A percentile compares a stretch with the other conserved stretches of the same genome.
phyloP scores from a whole-genome alignment of 2,113 vertebrate genomes.

The Leptosomus discolor region DNA sequence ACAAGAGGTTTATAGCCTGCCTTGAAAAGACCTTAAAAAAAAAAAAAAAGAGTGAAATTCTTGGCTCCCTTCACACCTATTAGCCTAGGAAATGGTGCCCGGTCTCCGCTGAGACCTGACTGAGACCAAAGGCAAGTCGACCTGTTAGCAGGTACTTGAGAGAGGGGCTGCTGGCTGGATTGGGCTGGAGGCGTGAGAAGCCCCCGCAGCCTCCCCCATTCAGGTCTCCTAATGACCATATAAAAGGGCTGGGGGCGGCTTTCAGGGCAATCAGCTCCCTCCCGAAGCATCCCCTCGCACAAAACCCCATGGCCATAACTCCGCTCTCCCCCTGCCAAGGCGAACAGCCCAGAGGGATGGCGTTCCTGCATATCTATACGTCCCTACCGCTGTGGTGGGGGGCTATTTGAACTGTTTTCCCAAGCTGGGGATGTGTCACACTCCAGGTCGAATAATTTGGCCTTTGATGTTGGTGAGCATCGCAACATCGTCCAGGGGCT shows the following conservation, averaged over 20 bases:
- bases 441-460: not conserved
- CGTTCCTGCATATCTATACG: slow-evolving; percentile 42
- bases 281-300: not conserved
- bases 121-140: slow-evolving; percentile 82
- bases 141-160: slow-evolving; percentile 89
- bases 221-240: slow-evolving; percentile 80
- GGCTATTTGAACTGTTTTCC: not conserved
- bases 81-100: slow-evolving; percentile 75
- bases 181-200: slow-evolving; percentile 68
- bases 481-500: not conserved
- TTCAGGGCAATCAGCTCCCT: slow-evolving; percentile 73
- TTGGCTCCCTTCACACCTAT: slow-evolving; percentile 41
- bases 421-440: not conserved
- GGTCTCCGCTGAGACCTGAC: slow-evolving; percentile 64
- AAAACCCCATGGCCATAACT: not conserved
- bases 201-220: slow-evolving; percentile 38
- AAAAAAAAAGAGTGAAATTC: slow-evolving; percentile 40
- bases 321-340: not conserved
- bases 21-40: slow-evolving; percentile 6
- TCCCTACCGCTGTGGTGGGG: not conserved
- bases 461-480: slow-evolving; percentile 53
- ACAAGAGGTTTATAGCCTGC: slow-evolving; percentile 41
- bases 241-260: slow-evolving; percentile 76
- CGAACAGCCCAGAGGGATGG: not conserved
- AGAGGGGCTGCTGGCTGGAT: slow-evolving; percentile 54